These are phyloP conservation scores for Parapsyche elsis DNA, from an alignment of 1,140 invertebrate species.

Conservation along the genomic window DNA sequence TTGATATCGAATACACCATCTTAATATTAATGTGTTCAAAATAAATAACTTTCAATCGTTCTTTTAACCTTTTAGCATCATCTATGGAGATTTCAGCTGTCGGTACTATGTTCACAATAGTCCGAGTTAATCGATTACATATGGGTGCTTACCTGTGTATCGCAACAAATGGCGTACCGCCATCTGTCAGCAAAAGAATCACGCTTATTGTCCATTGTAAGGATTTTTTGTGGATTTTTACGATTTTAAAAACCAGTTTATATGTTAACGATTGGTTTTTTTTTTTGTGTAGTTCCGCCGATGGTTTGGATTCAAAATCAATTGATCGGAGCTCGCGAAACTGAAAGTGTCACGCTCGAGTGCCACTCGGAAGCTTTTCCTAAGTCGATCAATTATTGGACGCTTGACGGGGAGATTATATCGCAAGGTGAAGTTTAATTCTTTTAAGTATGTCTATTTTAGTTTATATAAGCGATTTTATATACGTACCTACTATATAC, in stretches of 20 bases:
- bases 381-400: slow-evolving; percentile 90
- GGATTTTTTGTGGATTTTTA: slow-evolving; percentile 57
- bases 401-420: slow-evolving; percentile 83
- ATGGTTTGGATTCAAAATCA: slow-evolving; percentile 89
- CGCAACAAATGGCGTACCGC: slow-evolving; percentile 85
- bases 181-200: slow-evolving; percentile 88
- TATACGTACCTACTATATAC: too few species aligned
- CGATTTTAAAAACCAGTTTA: not conserved
- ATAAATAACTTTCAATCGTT: not conserved
- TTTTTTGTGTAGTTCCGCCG: slow-evolving; percentile 76
- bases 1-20: too few species aligned
- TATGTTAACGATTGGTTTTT: slow-evolving; percentile 44
- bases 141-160: slow-evolving; percentile 94
- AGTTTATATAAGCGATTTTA: too few species aligned
- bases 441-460: not conserved
- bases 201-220: slow-evolving; percentile 90
- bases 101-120: slow-evolving; percentile 65
- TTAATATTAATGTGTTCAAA: too few species aligned
- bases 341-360: slow-evolving; percentile 80
- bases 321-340: slow-evolving; percentile 80
- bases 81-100: slow-evolving; percentile 52
- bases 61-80: slow-evolving; percentile 32
- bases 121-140: slow-evolving; percentile 85
- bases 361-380: slow-evolving; percentile 90
- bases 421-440: slow-evolving; percentile 72